Evolutionary conservation across 2,888 invertebrate species (phyloP).

Genomic region (Cerastis rubricosa): DNA sequence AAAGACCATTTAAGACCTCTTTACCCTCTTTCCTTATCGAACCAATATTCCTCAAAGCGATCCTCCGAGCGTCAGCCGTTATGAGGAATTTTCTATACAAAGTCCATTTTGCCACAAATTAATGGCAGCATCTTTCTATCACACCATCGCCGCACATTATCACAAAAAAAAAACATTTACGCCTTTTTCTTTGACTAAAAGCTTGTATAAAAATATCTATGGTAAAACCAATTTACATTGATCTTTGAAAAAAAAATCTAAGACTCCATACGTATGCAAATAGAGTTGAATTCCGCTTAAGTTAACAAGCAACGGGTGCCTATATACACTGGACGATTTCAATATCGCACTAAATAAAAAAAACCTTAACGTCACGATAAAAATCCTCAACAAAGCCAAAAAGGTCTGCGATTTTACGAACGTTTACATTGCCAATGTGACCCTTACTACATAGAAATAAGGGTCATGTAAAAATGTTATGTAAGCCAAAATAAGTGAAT

Average conservation of each 20-base stretch:
- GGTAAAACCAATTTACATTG: conserved; percentile 49
- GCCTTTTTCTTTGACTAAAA: conserved; percentile 75
- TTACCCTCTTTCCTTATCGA: conserved; percentile 11
- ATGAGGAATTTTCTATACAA: conserved; percentile 50
- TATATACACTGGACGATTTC: conserved; percentile 54
- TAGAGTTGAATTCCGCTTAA: conserved; percentile 46
- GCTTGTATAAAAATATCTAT: conserved; percentile 71
- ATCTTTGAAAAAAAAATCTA: conserved; percentile 49
- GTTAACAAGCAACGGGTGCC: conserved; percentile 33
- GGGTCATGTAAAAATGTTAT: conserved; percentile 62
- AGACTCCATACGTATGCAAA: accelerated
- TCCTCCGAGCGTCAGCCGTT: conserved; percentile 13
- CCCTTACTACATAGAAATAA: conserved; percentile 69
- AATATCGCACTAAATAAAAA: conserved; percentile 79
- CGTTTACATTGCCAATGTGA: conserved; percentile 68
- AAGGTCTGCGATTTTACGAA: conserved; percentile 69
- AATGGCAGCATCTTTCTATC: conserved; percentile 60
- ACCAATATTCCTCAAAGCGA: conserved; percentile 14
- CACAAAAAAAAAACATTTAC: conserved; percentile 72
- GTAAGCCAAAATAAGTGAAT: conserved; percentile 65
- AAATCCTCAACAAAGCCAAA: conserved; percentile 80
- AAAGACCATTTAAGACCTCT: conserved; percentile 26
- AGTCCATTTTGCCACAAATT: conserved; percentile 64
- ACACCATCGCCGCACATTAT: conserved; percentile 67
- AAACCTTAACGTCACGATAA: conserved; percentile 81